Conservation (phyloP, 1,140 invertebrate species). For the Liolophura sinensis region DNA sequence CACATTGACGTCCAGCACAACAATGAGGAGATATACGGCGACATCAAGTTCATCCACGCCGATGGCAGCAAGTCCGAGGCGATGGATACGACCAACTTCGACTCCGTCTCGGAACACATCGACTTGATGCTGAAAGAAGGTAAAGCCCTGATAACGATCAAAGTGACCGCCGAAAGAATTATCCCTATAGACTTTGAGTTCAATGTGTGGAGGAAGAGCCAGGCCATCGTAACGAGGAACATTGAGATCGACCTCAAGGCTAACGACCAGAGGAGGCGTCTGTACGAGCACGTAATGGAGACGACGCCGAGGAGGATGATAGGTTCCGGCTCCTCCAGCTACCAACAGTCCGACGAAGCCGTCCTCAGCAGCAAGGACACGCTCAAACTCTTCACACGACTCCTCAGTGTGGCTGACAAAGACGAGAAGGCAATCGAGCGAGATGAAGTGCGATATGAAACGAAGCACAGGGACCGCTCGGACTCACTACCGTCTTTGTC, state of each 20-base stretch:
- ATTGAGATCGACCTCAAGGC: slow-evolving; percentile 54
- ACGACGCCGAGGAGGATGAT: slow-evolving; percentile 1
- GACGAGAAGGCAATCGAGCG: slow-evolving; percentile 12
- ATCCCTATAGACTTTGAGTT: slow-evolving; percentile 49
- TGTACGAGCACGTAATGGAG: slow-evolving; percentile 52
- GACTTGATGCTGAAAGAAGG: slow-evolving; percentile 48
- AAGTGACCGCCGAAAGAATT: slow-evolving; percentile 50
- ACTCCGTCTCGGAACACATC: slow-evolving; percentile 53
- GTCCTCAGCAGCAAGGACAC: slow-evolving; percentile 42
- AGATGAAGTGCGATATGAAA: too few species aligned
- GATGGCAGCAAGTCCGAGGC: slow-evolving; percentile 31
- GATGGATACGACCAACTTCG: slow-evolving; percentile 45
- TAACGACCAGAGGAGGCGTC: slow-evolving; percentile 45
- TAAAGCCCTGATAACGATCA: slow-evolving; percentile 49
- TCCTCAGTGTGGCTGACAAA: slow-evolving; percentile 42
- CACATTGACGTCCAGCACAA: slow-evolving; percentile 52
- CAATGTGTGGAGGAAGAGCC: slow-evolving; percentile 55
- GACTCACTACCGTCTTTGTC: too few species aligned
- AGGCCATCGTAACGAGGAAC: slow-evolving; percentile 53
- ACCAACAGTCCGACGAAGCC: slow-evolving; percentile 23
- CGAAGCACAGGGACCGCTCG: too few species aligned
- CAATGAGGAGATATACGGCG: slow-evolving; percentile 52
- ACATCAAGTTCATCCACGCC: slow-evolving; percentile 43
- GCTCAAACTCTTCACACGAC: slow-evolving; percentile 41
- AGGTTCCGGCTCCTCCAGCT: neutral